phyloP scores from a whole-genome alignment of 2,888 invertebrate genomes.

The Epsilonema sp. region DNA sequence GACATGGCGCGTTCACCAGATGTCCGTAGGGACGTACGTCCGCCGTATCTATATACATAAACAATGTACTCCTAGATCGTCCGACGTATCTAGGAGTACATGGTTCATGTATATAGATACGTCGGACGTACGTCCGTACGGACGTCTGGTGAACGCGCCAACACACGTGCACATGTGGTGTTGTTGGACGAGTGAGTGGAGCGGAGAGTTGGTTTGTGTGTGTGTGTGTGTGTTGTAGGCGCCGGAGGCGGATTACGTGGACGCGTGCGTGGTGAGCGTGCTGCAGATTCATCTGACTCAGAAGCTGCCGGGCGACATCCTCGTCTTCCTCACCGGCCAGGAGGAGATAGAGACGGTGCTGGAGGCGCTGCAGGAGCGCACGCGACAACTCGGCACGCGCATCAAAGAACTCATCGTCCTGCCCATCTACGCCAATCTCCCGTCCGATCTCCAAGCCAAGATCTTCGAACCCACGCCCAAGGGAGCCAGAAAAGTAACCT shows the following conservation, averaged over 20 bases:
- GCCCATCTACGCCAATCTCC: constrained; percentile 92
- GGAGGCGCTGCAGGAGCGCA: constrained; percentile 49
- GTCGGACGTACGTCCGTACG: too few species aligned
- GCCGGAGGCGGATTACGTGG: constrained; percentile 94
- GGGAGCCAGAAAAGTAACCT: constrained; percentile 59
- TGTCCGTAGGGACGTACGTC: too few species aligned
- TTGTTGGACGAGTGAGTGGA: too few species aligned
- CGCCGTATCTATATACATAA: too few species aligned
- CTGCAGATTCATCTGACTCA: constrained; percentile 96
- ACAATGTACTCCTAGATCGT: too few species aligned
- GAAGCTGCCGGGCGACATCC: constrained; percentile 65
- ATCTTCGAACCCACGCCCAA: constrained; percentile 95
- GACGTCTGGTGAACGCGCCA: too few species aligned
- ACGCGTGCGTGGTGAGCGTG: constrained; percentile 88
- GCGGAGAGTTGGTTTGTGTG: too few species aligned
- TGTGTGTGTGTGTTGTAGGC: too few species aligned
- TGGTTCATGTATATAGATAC: too few species aligned
- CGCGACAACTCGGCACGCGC: constrained; percentile 72
- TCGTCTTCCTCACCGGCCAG: constrained; percentile 77
- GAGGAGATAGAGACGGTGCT: constrained; percentile 38
- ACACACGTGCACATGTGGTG: too few species aligned
- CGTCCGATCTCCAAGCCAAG: constrained; percentile 95
- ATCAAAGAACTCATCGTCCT: constrained; percentile 72
- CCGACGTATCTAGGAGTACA: too few species aligned
- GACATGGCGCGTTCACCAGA: too few species aligned